These are phyloP conservation scores for Caenorhabditis brenneri DNA, from an alignment of 1,140 invertebrate species.

Conservation along the genomic window DNA sequence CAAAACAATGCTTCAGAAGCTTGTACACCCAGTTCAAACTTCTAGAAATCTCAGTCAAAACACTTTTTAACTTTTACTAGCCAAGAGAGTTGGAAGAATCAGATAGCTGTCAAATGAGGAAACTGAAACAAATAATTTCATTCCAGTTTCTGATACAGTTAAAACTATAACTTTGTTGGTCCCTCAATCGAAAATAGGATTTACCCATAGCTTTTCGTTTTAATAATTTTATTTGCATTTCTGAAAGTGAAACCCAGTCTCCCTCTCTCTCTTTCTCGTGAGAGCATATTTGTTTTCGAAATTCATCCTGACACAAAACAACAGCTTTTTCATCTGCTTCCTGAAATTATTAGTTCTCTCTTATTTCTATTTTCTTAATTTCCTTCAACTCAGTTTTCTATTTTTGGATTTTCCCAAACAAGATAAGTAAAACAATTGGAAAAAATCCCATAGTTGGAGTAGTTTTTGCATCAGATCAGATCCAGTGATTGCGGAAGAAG, in stretches of 20 bases:
- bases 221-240: not conserved
- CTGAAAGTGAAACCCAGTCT: not conserved
- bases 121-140: too few species aligned
- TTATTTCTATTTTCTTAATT: not conserved
- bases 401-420: too few species aligned
- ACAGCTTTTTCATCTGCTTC: not conserved
- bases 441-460: too few species aligned
- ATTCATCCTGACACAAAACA: conserved; percentile 13
- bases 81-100: too few species aligned
- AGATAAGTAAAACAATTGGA: not conserved
- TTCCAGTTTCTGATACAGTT: too few species aligned
- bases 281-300: conserved; percentile 5
- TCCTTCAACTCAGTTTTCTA: not conserved
- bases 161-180: too few species aligned
- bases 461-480: not conserved
- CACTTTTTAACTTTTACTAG: too few species aligned
- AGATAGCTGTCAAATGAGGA: too few species aligned
- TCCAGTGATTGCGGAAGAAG: not conserved
- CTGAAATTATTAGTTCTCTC: not conserved
- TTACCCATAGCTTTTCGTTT: not conserved
- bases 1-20: too few species aligned
- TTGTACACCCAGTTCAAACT: too few species aligned
- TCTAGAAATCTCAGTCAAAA: not conserved
- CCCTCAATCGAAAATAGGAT: too few species aligned
- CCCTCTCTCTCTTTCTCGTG: not conserved